Evolutionary conservation across 1,140 invertebrate genomes (phyloP), one percentile per base, ranked within the genome.

Genomic region (Nomia melanderi): DNA sequence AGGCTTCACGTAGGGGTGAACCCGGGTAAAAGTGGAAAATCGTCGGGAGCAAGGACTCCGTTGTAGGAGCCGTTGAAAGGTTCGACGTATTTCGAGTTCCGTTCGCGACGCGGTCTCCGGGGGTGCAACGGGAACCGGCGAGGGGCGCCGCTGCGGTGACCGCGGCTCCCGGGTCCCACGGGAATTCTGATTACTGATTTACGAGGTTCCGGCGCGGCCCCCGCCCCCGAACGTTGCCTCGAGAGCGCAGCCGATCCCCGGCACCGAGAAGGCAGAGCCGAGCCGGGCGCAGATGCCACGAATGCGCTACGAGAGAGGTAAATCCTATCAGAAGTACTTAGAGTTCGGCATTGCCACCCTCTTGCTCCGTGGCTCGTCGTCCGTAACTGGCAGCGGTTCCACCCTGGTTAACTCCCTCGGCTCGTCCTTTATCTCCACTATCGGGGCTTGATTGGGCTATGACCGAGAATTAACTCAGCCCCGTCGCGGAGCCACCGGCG

Each of bases 311-410:
- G 78, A 69, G 67, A 77, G 67, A 77, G 83, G 79, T 88, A 90
- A 90, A 91, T 91, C 89, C 90, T 91, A 90, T 90, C 90, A 89
- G 76, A 86, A 89, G 88, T 90, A 91, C 90, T 91, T 90, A 90
- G 86, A 90, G 88, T 90, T 90, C 81, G 83, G 86, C 81, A 64
- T 84, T 86, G 82, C 84, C 84, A 82, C 82, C 82, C 82, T 78
- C 88, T 84, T 78, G 65, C 82, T 74, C 62, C 50, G 53, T 79
- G 66, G 44, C 67, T 74, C 78, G 63, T 77, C 72, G 74, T 66
- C 75, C 75, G 71, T 85, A 85, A 85, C 83, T 81, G 80, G 72
- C 71, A 75, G 53, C 71, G 82, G 79, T 85, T 79, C 83, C 66
- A 79, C 62, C 72, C 75, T 84, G 81, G 75, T 85, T 84, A 85